Evolutionary conservation across 1,140 invertebrate species (phyloP), one percentile per base, ranked within the genome.

Genomic region (Caerostris extrusa): DNA sequence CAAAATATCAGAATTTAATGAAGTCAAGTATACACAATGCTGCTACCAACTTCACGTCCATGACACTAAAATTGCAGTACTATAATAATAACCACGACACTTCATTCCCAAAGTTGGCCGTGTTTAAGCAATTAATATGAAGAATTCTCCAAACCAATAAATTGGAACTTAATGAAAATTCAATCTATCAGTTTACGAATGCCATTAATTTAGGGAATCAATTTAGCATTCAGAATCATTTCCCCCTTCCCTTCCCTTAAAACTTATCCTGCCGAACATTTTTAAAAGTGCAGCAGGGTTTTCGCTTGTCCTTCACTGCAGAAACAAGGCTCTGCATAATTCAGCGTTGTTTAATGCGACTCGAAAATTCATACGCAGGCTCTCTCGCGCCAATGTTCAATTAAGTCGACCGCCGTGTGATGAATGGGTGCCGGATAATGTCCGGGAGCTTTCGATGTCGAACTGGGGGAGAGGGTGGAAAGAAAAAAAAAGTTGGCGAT

Each of bases 331-430:
- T 3, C 17, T 55, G 83, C 83, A 86, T 86, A 86, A 86, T 86
- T 86, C 34, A 86, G 14, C 57, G 83, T 50, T 60, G 83, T 61
- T 86, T 86, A 86, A 86, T 86, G 83, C 83, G 83, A 10, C 55
- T 56, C 34, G 69, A 77, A 83, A 83, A 55, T 83, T 83, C 81
- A 83, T 83, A 83, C 50, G 56, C 81, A 53, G 50, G 3, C 34
- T 34, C 81, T 6, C 81, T 34, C 34, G 83, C 83, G 34, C 57
- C n/a, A 86, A 86, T 61, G 83, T 86, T 86, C 83, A 86, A 86
- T 86, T 86, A 86, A 86, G 83, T 86, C 83, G 34, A 34, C 57
- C 34, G 5, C 58, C 58, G 5, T 12, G 7, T 86, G 83, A 86
- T 86, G 83, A 86, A 86, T 86, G 83, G 83, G 50, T 19, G 10